These are phyloP conservation scores for Cynocephalus volans DNA, from an alignment of 2,113 vertebrate genomes.

Conservation along the genomic window DNA sequence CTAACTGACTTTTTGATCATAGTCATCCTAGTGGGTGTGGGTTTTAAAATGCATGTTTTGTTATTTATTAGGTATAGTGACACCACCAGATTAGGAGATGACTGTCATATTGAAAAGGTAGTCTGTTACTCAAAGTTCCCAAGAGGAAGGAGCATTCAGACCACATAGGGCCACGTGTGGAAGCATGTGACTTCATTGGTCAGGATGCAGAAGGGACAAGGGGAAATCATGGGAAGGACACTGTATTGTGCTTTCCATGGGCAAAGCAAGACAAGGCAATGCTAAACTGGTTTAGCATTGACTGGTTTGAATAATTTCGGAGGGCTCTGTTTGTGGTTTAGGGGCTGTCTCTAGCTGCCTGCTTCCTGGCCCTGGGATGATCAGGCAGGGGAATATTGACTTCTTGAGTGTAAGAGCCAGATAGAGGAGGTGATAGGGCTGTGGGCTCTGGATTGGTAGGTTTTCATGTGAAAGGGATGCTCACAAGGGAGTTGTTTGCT, in stretches of 20 bases:
- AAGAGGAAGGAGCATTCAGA: neutral
- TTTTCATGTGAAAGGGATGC: neutral
- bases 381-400: neutral
- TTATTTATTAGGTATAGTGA: neutral
- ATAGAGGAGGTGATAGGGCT: neutral
- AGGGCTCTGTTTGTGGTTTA: neutral
- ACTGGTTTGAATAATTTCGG: neutral
- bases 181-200: neutral
- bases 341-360: neutral
- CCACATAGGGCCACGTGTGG: accelerated
- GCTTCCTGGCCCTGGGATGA: neutral
- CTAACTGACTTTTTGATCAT: neutral
- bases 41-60: neutral
- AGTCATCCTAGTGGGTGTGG: neutral
- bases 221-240: neutral
- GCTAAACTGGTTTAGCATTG: neutral
- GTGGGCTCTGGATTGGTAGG: neutral
- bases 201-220: neutral
- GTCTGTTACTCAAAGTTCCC: neutral
- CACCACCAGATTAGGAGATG: neutral
- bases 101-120: neutral
- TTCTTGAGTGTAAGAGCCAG: neutral
- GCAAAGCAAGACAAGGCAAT: neutral
- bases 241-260: neutral
- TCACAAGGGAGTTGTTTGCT: accelerated